These are phyloP conservation scores for Musca domestica DNA, from an alignment of 1,140 invertebrate genomes.

Conservation along the genomic window DNA sequence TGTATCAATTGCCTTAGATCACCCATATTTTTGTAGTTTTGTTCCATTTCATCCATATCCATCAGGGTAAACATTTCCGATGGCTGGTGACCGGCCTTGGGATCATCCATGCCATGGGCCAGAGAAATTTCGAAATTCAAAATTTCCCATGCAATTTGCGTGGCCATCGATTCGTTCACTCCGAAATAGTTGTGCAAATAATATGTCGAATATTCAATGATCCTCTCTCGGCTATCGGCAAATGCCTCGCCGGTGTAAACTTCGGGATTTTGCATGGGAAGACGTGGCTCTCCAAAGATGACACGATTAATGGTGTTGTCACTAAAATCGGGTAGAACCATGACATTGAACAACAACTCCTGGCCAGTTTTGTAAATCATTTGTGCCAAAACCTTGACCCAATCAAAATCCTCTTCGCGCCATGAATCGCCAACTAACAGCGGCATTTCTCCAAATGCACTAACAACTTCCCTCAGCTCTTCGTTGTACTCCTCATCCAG, in stretches of 20 bases:
- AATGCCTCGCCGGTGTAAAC: slow-evolving; percentile 24
- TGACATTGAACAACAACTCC: slow-evolving; percentile 45
- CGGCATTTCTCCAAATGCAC: slow-evolving; percentile 73
- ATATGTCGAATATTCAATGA: slow-evolving; percentile 4
- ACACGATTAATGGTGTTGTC: slow-evolving; percentile 39
- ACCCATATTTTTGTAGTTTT: slow-evolving; percentile 43
- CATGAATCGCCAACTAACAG: slow-evolving; percentile 59
- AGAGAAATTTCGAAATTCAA: slow-evolving; percentile 26
- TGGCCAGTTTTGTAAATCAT: slow-evolving; percentile 65
- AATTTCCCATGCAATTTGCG: slow-evolving; percentile 29
- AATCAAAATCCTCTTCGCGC: slow-evolving; percentile 60
- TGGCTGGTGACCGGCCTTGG: slow-evolving; percentile 25
- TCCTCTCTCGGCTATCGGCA: slow-evolving; percentile 1
- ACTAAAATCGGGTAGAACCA: slow-evolving; percentile 32
- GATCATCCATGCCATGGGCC: slow-evolving; percentile 25
- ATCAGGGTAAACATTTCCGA: slow-evolving; percentile 32
- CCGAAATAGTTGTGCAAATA: slow-evolving; percentile 32
- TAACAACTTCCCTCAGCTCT: slow-evolving; percentile 58
- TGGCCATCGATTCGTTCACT: slow-evolving; percentile 25
- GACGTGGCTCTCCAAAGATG: slow-evolving; percentile 39
- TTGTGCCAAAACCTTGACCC: slow-evolving; percentile 62
- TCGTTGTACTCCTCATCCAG: slow-evolving; percentile 58
- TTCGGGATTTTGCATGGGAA: slow-evolving; percentile 29
- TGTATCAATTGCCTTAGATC: slow-evolving; percentile 41
- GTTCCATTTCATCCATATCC: slow-evolving; percentile 33